Percentiles rank a stretch among this genome's conserved stretches.
phyloP scores from a whole-genome alignment of 2,113 vertebrate species.

The Romanogobio albipinnatus region DNA sequence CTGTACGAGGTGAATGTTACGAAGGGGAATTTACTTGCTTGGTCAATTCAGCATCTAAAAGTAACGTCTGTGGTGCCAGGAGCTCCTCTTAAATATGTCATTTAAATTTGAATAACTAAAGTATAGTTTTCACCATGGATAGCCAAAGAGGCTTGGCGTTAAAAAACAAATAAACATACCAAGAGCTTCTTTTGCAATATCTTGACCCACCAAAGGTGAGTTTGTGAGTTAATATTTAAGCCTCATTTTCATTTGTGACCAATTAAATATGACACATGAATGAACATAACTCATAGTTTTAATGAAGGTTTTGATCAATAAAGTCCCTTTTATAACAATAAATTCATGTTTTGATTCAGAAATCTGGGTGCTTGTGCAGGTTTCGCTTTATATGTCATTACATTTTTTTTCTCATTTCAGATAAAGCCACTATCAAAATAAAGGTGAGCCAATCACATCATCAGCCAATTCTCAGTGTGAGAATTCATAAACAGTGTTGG shows the following conservation, averaged over 20 bases:
- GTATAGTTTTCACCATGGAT: neutral
- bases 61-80: neutral
- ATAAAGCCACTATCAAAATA: constrained; percentile 89
- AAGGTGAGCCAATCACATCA: constrained; percentile 81
- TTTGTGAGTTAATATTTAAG: neutral
- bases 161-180: neutral
- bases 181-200: neutral
- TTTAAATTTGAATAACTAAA: neutral
- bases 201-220: neutral
- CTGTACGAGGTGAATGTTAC: constrained; percentile 79
- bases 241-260: neutral
- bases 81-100: neutral
- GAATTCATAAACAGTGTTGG: neutral
- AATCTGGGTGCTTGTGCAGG: neutral
- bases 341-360: neutral
- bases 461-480: neutral
- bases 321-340: neutral
- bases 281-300: neutral
- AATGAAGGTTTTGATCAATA: neutral
- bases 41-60: neutral
- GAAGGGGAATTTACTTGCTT: neutral
- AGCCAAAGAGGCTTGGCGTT: neutral
- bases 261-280: neutral
- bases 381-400: neutral
- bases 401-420: constrained; percentile 70